Percentiles rank a stretch among this genome's conserved stretches.
Evolutionary conservation across 2,797 vertebrate species (phyloP).

Genomic region (Microcaecilia unicolor): DNA sequence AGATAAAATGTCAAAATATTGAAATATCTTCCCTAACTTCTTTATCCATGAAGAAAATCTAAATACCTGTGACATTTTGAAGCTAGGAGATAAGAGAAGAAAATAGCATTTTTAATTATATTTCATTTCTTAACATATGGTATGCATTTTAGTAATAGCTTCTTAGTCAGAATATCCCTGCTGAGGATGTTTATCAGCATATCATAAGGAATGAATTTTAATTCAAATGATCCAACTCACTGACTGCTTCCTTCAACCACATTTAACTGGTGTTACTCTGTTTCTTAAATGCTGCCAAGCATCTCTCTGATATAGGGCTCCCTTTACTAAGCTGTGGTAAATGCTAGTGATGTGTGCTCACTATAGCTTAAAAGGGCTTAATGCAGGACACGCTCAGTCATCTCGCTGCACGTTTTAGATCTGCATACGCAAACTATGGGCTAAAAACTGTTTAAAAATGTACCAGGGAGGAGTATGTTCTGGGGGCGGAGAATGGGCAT

Average conservation of each 20-base stretch:
- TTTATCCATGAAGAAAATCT: conserved; percentile 8
- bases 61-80: not conserved
- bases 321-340: too few relatives aligned
- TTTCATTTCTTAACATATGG: rapidly evolving
- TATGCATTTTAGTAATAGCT: not conserved
- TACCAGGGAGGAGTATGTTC: too few relatives aligned
- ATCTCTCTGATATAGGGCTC: not conserved
- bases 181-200: not conserved
- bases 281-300: conserved; percentile 1
- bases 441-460: too few relatives aligned
- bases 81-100: not conserved
- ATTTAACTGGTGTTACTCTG: not conserved
- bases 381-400: too few relatives aligned
- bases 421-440: too few relatives aligned
- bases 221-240: not conserved
- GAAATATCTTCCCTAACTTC: conserved; percentile 9
- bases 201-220: rapidly evolving
- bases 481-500: too few relatives aligned
- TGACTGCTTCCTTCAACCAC: not conserved
- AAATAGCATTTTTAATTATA: not conserved
- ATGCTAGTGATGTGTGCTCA: too few relatives aligned
- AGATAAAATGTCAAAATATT: conserved; percentile 27
- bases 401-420: too few relatives aligned
- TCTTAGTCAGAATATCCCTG: too few relatives aligned
- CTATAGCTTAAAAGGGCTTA: too few relatives aligned